phyloP scores from a whole-genome alignment of 2,888 invertebrate genomes.

The Tachina fera region DNA sequence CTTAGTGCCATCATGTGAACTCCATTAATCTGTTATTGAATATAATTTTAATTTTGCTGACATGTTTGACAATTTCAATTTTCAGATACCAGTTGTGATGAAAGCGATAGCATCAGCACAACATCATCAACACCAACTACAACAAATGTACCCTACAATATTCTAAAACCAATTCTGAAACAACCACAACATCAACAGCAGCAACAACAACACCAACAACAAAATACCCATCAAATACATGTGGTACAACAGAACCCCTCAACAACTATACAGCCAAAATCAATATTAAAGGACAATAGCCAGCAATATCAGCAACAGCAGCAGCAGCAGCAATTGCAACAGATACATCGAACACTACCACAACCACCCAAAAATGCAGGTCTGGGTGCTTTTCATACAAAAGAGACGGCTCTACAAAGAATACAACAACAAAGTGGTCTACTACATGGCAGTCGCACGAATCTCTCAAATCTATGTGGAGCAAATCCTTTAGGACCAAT shows the following conservation, averaged over 20 bases:
- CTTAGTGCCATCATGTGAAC: too few relatives aligned
- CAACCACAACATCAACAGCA: slow-evolving; percentile 73
- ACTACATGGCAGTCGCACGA: slow-evolving; percentile 72
- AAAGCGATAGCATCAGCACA: slow-evolving; percentile 79
- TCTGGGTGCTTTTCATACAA: slow-evolving; percentile 76
- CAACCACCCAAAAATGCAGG: slow-evolving; percentile 76
- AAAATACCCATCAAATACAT: slow-evolving; percentile 71
- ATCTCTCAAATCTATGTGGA: slow-evolving; percentile 71
- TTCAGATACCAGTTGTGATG: slow-evolving; percentile 79
- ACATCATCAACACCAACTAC: slow-evolving; percentile 78
- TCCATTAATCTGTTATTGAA: not conserved
- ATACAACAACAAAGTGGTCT: slow-evolving; percentile 79
- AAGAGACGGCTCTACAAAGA: slow-evolving; percentile 77
- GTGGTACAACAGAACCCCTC: slow-evolving; percentile 69
- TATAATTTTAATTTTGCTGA: slow-evolving; percentile 11
- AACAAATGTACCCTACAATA: slow-evolving; percentile 74
- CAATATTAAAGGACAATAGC: slow-evolving; percentile 69
- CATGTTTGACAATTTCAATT: slow-evolving; percentile 50
- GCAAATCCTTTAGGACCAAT: slow-evolving; percentile 70
- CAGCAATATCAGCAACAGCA: slow-evolving; percentile 72
- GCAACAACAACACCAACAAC: slow-evolving; percentile 68
- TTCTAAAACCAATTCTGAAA: slow-evolving; percentile 78
- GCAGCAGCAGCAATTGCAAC: slow-evolving; percentile 59
- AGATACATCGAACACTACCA: slow-evolving; percentile 76
- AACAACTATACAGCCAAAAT: slow-evolving; percentile 67